Conservation (phyloP, 2,113 vertebrate genomes). For the Mustela nigripes region DNA sequence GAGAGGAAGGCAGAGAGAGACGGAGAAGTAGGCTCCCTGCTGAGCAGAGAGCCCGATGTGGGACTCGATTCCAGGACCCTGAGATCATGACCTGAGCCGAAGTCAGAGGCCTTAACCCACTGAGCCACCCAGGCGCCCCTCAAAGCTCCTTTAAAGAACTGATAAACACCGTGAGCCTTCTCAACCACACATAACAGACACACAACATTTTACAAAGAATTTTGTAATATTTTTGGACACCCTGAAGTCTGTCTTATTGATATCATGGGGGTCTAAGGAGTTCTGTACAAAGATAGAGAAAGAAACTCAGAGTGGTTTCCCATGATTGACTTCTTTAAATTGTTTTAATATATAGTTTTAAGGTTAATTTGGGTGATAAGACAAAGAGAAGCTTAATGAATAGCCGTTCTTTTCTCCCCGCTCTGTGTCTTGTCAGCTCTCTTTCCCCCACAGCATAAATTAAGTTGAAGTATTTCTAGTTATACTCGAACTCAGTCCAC, state of each 20-base stretch:
- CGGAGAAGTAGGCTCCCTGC: too few relatives aligned
- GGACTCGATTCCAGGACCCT: too few relatives aligned
- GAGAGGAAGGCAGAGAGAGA: too few relatives aligned
- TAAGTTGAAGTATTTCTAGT: background rate
- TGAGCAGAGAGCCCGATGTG: too few relatives aligned
- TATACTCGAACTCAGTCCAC: background rate
- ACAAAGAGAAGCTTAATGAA: background rate
- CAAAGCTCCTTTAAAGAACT: background rate
- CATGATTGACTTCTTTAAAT: background rate
- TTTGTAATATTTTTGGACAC: background rate
- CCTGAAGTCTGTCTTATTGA: background rate
- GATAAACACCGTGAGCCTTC: background rate
- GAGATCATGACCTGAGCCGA: too few relatives aligned
- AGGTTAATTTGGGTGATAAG: background rate
- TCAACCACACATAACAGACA: background rate
- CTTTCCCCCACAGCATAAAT: background rate
- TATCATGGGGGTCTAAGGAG: background rate
- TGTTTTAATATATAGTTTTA: constrained; percentile 20
- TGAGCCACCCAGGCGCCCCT: too few relatives aligned
- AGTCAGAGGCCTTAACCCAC: too few relatives aligned
- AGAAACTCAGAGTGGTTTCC: background rate
- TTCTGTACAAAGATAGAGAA: background rate
- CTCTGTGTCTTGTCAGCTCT: background rate
- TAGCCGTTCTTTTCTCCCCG: background rate
- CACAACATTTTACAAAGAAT: background rate